Evolutionary conservation across 2,888 invertebrate species (phyloP).

Genomic region (Lingula anatina): DNA sequence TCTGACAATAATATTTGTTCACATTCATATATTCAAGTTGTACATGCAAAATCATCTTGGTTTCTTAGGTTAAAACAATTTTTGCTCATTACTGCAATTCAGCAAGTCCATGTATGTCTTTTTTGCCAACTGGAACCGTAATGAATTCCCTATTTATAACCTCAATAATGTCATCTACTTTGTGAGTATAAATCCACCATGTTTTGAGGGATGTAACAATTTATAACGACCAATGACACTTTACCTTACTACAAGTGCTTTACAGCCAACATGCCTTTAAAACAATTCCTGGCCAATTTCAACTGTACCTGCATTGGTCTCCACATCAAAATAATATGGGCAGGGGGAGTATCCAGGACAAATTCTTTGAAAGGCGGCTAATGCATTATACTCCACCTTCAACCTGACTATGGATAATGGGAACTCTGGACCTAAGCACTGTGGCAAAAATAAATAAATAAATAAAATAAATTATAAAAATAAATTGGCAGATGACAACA

Average conservation of each 20-base stretch:
- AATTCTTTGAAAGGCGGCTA: constrained; percentile 14
- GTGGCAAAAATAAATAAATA: too few species aligned
- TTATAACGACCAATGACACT: neutral
- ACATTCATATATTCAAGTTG: neutral
- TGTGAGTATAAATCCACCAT: neutral
- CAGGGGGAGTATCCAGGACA: constrained; percentile 21
- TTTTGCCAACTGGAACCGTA: too few species aligned
- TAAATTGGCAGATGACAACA: too few species aligned
- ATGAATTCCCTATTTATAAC: too few species aligned
- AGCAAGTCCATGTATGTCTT: too few species aligned
- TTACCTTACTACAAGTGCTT: neutral
- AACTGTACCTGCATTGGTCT: constrained; percentile 13
- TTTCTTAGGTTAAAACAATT: too few species aligned
- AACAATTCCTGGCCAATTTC: too few species aligned
- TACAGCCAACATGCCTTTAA: too few species aligned
- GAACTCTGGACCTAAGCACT: constrained; percentile 25
- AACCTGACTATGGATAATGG: constrained; percentile 20
- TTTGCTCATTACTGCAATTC: too few species aligned
- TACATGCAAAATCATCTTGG: neutral
- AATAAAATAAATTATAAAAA: too few species aligned
- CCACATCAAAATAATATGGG: constrained; percentile 15
- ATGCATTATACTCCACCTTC: constrained; percentile 19
- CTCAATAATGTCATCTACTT: too few species aligned
- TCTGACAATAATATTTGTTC: neutral
- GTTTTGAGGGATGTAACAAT: neutral